Evolutionary conservation across 2,113 vertebrate species (phyloP), one percentile per base, ranked within the genome.

Genomic region (Conger conger): DNA sequence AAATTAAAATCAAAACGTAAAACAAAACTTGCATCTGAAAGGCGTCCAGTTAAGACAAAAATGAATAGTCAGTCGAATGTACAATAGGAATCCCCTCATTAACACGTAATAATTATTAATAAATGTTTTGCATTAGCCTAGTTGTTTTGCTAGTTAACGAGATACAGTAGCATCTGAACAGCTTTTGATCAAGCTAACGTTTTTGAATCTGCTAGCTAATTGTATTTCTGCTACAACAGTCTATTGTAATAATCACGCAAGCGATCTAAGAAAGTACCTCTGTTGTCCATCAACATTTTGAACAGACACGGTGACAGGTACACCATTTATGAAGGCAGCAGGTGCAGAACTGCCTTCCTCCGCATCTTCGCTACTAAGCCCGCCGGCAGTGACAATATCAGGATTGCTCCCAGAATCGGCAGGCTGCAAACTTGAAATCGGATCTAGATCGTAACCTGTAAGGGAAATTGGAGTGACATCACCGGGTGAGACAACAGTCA

Each of bases 281-380:
- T 89, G 84, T 77, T 89, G 86, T 17, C 86, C 80, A 50, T 86
- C 88, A 33, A 87, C 77, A 50, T 86, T 79, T 37, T 87, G 86
- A 17, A 89, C 53, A n/a, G 86, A 89, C 40, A 89, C 84, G 2
- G 88, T 87, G 57, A 87, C 86, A 35, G 88, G 88, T 20, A 84
- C 76, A 30, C 82, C 82, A 38, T 86, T 82, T 17, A 85, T 84
- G 57, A 82, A 87, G 30, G 86, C 54, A 37, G 79, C 53, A 79
- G 76, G 60, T 57, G n/a, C 68, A 83, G 82, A 45, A n/a, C 60
- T 83, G 15, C 82, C 38, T 36, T 83, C 60, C 33, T 45, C 82
- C 2, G 82, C 57, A 27, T 81, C 42, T 33, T 50, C 45, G 78
- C 73, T 60, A 38, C 37, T 76, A 33, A 85, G 53, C n/a, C 45